Evolutionary conservation across 2,888 invertebrate genomes (phyloP), one percentile per base, ranked within the genome.

Genomic region (Tipula lateralis): DNA sequence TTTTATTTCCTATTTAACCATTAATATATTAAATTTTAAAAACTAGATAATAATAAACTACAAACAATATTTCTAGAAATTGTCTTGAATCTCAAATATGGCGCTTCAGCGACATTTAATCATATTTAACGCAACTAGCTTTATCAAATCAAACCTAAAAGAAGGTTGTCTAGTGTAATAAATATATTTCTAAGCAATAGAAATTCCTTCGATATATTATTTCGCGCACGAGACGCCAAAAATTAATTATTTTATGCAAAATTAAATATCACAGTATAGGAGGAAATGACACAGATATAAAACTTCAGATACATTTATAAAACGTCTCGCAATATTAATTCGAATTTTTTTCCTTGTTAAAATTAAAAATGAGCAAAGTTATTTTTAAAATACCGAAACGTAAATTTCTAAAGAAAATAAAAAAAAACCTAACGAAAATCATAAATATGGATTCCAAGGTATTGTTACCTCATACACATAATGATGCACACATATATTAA

Each of bases 281-380:
- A n/a, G n/a, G 66, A 66, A 66, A 66, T 66, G 66, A 66, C 66
- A 66, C 24, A 66, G 66, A 66, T 66, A 50, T 9, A 44, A 44
- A 44, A 44, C 6, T 16, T 44, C 16, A 44, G 44, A 24, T 66
- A n/a, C n/a, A n/a, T n/a, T n/a, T n/a, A 66, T 24, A 66, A 66
- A 66, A 66, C 2, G 66, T 66, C 66, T 66, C 66, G 66, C 24
- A 66, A 66, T 66, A 19, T 66, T 24, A 66, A 66, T 66, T 66
- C 66, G 24, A 66, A 66, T 16, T 24, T 24, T 66, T 44, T 66
- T 66, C 66, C 66, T 66, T 66, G 66, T 19, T 66, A 24, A 66
- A 66, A 66, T 66, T 66, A 66, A 66, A 66, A 66, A 66, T 66
- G 66, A 66, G 66, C 66, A 66, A 66, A 66, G 66, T 66, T 66